Evolutionary conservation across 1,140 invertebrate genomes (phyloP), one percentile per base, ranked within the genome.

Genomic region (Holotrichia oblita): DNA sequence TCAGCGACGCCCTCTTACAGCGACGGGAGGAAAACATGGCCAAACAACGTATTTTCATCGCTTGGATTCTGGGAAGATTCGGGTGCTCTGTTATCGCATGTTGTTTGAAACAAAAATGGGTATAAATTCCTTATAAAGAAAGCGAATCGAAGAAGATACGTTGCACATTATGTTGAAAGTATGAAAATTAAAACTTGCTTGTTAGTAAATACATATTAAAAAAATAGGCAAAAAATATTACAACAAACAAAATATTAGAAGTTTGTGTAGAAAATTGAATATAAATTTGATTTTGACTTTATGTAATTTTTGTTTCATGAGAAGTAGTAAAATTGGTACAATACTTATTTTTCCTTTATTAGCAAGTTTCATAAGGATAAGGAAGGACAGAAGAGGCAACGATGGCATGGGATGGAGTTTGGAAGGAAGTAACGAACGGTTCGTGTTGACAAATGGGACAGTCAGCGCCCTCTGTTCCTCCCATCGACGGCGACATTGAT

Each of bases 401-500:
- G 48, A 1, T 55, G 48, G 10, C 17, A n/a, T 55, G 14, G 14
- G 14, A 55, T n/a, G 14, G 48, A n/a, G 48, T n/a, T 17, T 55
- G 48, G 48, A 55, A 55, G 48, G 48, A 55, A 55, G 48, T 55
- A 55, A 55, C 48, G 48, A 55, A 55, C 48, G 48, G 48, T 6
- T 55, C 48, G 48, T 17, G 22, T 27, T 69, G 61, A 69, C 61
- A 69, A 69, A 69, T 69, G 61, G 61, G 61, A 69, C 61, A 69
- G 61, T 69, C 20, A 69, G 61, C n/a, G 20, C 61, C 61, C 61
- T 69, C 61, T 69, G 61, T 69, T 8, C 27, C 27, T 12, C 61
- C 61, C 27, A 24, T 20, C 61, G 61, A 24, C 61, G 82, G 81
- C 81, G 83, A 84, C 83, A 84, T 79, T 84, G 83, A 84, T 81